Evolutionary conservation across 2,113 vertebrate species (phyloP).

Genomic region (Crotalus horridus): DNA sequence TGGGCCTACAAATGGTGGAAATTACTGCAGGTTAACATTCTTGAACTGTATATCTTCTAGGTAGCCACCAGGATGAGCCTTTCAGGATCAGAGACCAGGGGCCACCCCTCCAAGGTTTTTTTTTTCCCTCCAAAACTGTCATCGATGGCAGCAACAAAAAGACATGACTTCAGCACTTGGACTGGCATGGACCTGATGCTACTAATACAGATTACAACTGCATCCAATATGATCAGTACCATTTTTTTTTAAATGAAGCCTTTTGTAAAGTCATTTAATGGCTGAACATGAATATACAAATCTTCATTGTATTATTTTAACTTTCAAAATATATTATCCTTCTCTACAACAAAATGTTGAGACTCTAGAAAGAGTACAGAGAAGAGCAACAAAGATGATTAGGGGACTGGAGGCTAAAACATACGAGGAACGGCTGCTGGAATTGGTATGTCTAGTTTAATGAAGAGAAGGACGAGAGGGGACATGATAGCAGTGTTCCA

Average conservation of each 20-base stretch:
- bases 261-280: neutral
- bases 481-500: too few relatives aligned
- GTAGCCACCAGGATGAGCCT: neutral
- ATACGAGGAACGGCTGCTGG: too few relatives aligned
- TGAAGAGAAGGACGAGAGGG: too few relatives aligned
- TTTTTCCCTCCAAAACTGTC: neutral
- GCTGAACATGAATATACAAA: neutral
- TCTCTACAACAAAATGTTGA: neutral
- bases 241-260: neutral
- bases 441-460: too few relatives aligned
- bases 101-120: neutral
- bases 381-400: too few relatives aligned
- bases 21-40: neutral
- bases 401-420: too few relatives aligned
- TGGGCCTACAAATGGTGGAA: neutral
- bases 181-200: neutral
- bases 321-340: neutral
- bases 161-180: neutral
- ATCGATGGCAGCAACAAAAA: neutral
- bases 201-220: neutral
- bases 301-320: neutral
- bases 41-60: neutral
- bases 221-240: neutral
- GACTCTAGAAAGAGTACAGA: too few relatives aligned
- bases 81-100: too few relatives aligned